phyloP scores from a whole-genome alignment of 2,113 vertebrate genomes.

The Alexandromys fortis region DNA sequence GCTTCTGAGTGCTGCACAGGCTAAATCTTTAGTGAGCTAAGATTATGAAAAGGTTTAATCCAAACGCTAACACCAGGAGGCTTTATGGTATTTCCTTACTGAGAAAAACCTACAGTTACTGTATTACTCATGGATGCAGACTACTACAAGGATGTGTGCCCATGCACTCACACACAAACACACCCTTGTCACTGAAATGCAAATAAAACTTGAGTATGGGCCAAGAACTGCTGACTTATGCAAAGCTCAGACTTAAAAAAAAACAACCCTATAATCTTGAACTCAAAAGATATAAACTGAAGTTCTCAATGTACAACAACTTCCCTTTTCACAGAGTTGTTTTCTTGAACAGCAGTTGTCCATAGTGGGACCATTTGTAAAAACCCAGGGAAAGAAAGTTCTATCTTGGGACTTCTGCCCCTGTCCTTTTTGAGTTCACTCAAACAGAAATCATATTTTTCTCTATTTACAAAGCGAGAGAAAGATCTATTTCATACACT shows the following conservation, averaged over 20 bases:
- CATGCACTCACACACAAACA: no score
- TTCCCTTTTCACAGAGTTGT: background rate
- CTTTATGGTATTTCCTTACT: background rate
- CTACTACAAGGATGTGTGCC: no score
- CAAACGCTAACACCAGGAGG: constrained; percentile 48
- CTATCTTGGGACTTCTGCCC: background rate
- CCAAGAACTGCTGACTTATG: background rate
- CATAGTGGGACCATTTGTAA: background rate
- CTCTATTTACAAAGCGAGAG: constrained; percentile 28
- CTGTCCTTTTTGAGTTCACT: background rate
- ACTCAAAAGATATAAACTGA: constrained; percentile 16
- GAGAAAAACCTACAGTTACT: background rate
- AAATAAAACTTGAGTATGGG: constrained; percentile 3
- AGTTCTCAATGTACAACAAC: background rate
- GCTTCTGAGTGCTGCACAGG: background rate
- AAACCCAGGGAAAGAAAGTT: background rate
- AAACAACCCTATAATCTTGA: background rate
- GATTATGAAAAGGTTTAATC: constrained; percentile 9
- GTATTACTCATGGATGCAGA: background rate
- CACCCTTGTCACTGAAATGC: background rate
- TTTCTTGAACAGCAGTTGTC: background rate
- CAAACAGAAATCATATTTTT: constrained; percentile 36
- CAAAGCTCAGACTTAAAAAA: background rate
- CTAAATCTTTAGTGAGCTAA: background rate
- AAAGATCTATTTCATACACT: background rate